Conservation (phyloP, 2,797 vertebrate genomes). For the Dryobates pubescens region DNA sequence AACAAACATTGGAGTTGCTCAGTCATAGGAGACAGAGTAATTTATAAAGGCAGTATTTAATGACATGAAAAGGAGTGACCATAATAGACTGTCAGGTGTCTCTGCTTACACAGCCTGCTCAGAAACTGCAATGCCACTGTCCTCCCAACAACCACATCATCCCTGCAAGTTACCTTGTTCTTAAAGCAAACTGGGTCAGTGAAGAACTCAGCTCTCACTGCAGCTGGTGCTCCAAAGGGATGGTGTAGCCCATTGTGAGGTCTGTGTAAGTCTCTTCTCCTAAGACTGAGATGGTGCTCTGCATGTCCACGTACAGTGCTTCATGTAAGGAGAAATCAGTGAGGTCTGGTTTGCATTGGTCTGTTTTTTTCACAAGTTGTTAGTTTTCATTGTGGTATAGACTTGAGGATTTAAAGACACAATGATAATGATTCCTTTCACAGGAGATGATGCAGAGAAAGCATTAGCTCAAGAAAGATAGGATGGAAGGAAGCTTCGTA, state of each 20-base stretch:
- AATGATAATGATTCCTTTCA: neutral
- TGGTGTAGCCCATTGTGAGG: neutral
- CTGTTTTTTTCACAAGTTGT: neutral
- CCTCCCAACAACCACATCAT: neutral
- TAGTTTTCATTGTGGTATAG: neutral
- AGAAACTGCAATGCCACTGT: neutral
- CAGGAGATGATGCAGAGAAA: neutral
- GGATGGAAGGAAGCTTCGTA: neutral
- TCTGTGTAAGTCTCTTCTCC: neutral
- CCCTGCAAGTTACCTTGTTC: neutral
- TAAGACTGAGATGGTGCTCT: neutral
- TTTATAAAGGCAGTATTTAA: neutral
- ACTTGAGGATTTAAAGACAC: neutral
- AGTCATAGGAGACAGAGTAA: neutral
- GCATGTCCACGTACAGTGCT: neutral
- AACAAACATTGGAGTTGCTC: neutral
- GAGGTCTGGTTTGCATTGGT: neutral
- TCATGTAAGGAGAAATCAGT: neutral
- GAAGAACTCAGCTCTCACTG: neutral
- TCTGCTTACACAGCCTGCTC: neutral
- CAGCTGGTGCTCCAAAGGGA: neutral
- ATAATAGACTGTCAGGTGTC: neutral
- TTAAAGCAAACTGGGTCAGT: neutral
- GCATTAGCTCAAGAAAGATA: neutral
- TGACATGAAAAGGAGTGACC: neutral